Base-by-base conservation (phyloP, 2,113 vertebrate species). In the Montifringilla adamsi region DNA sequence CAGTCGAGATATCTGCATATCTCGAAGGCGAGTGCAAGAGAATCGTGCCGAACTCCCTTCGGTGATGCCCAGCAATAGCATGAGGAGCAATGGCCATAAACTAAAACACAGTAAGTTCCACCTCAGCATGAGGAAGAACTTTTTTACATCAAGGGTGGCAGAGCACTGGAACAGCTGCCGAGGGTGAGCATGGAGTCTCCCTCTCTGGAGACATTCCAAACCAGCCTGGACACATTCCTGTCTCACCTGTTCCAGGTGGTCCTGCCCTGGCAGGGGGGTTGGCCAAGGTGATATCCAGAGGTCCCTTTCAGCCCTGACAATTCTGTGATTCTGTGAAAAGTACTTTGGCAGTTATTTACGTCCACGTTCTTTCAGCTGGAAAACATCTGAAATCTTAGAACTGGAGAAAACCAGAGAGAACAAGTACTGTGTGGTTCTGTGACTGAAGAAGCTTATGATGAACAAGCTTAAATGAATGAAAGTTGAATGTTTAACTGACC, bases 301-400 rank as follows among this genome's bases (percentile, higher is more conserved):
- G 11, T 62, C 26, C 4, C 30, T 83, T 62, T 21, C 62, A 30
- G 22, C 26, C 9, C 26, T 41, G 10, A 31, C 17, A 47, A 2
- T 24, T 55, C 30, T 18, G 13, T 52, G 28, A 30, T 46, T 28
- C 44, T 76, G 16, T 35, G 24, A 30, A 69, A 78, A 39, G 5
- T 19, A 1, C 9, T 55, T 11, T 6, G 26, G 3, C 11, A 13
- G 0, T 44, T 46, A 7, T 5, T 11, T 7, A 1, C 6, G 14
- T 14, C 15, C 1, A 1, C 0, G 3, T 49, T 49, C 10, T 49
- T 77, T 31, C 2, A 7, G 1, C 3, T 30, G n/a, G 30, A 26
- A 37, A 6, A 28, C 2, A 7, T 31, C 18, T 56, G 31, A 37
- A 60, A 31, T 43, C 15, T 18, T 44, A 6, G 3, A 39, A 17